Conservation (phyloP, 1,140 invertebrate genomes). For the Planococcus citri region DNA sequence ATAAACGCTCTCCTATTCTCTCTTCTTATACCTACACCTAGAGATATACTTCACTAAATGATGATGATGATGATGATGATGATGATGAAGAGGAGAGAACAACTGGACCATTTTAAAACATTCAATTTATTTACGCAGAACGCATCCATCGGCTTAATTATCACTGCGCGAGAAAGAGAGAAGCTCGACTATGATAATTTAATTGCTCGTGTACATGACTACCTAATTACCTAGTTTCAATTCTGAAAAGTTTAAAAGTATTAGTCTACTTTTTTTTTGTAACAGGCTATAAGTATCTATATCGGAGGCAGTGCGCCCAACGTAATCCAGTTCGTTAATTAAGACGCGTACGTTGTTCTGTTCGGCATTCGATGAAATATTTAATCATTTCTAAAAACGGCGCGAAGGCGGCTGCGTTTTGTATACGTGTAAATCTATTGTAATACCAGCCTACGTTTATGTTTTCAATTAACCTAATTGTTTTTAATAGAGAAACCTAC, state of each 20-base stretch:
- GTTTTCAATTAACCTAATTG: constrained; percentile 4
- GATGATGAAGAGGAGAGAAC: no score
- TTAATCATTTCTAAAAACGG: not conserved
- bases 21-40: no score
- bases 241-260: no score
- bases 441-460: not conserved
- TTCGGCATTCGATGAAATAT: not conserved
- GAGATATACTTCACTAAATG: no score
- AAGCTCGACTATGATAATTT: not conserved
- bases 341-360: not conserved
- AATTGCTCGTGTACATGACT: not conserved
- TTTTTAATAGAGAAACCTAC: no score
- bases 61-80: no score
- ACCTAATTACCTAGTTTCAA: not conserved
- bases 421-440: not conserved
- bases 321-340: constrained; percentile 2
- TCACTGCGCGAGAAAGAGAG: no score
- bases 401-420: not conserved
- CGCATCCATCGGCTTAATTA: not conserved
- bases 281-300: no score
- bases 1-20: no score
- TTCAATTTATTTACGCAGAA: not conserved
- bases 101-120: not conserved
- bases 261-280: no score
- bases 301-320: no score